phyloP scores from a whole-genome alignment of 2,113 vertebrate genomes.

The Rallus limicola region DNA sequence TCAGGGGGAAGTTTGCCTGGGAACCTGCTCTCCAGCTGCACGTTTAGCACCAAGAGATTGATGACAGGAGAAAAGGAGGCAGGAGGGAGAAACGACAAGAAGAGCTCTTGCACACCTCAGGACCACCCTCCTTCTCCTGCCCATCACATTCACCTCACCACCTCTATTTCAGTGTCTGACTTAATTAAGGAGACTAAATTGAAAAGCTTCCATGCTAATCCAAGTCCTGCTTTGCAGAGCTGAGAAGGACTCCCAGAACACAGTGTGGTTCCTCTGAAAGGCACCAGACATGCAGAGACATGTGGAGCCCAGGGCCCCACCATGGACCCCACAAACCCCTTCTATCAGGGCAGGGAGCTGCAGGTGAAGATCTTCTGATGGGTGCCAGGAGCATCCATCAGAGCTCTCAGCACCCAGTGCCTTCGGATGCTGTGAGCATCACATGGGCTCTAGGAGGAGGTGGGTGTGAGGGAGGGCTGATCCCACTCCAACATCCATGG shows the following conservation, averaged over 20 bases:
- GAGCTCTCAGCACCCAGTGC: fast-evolving
- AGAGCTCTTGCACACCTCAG: background rate
- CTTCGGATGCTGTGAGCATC: background rate
- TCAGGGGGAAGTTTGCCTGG: background rate
- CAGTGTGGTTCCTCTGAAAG: conserved; percentile 18
- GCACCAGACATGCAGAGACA: background rate
- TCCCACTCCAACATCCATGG: fast-evolving
- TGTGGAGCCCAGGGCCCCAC: background rate
- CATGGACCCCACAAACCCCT: fast-evolving
- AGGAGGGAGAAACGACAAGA: background rate
- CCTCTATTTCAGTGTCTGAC: background rate
- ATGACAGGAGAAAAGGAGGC: background rate
- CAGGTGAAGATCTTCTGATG: background rate
- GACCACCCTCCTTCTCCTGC: background rate
- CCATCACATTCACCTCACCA: background rate
- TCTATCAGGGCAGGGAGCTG: background rate
- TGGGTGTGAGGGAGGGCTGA: background rate
- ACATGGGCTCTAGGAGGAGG: background rate
- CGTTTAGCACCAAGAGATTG: background rate
- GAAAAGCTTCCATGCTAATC: conserved; percentile 15
- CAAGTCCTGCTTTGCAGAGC: background rate
- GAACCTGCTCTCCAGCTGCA: background rate
- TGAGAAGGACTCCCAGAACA: background rate
- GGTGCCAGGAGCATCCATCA: background rate
- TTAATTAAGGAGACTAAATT: conserved; percentile 49